A percentile compares a stretch with the other conserved stretches of the same genome.
Evolutionary conservation across 1,140 invertebrate species (phyloP).

Genomic region (Zaprionus ghesquierei): DNA sequence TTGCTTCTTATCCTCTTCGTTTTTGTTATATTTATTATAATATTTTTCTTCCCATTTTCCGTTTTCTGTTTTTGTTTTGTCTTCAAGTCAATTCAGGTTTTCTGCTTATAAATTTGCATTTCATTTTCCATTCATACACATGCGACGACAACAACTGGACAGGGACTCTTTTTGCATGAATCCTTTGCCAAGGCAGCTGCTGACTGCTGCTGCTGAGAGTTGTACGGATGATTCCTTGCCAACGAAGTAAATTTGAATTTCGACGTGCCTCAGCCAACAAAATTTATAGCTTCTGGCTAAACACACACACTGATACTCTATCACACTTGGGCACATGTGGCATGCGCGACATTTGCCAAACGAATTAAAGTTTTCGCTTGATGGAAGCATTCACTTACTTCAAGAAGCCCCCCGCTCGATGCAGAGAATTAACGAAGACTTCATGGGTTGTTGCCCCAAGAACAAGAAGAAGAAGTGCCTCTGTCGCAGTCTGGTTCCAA

Average conservation of each 20-base stretch:
- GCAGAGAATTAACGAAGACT: slow-evolving; percentile 11
- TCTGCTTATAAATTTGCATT: slow-evolving; percentile 58
- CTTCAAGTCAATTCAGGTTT: slow-evolving; percentile 49
- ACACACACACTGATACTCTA: slow-evolving; percentile 3
- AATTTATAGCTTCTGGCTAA: slow-evolving; percentile 57
- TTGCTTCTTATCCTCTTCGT: slow-evolving; percentile 16
- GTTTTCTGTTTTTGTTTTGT: slow-evolving; percentile 7
- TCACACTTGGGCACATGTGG: slow-evolving; percentile 48
- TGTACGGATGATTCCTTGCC: slow-evolving; percentile 30
- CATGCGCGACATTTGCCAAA: slow-evolving; percentile 44
- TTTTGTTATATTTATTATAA: slow-evolving; percentile 48
- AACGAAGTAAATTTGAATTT: slow-evolving; percentile 66
- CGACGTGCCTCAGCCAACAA: slow-evolving; percentile 49
- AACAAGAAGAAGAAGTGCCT: background rate
- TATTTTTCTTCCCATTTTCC: slow-evolving; percentile 12
- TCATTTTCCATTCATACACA: slow-evolving; percentile 3
- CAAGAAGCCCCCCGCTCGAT: slow-evolving; percentile 4
- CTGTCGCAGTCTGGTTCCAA: slow-evolving; percentile 6
- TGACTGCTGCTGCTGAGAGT: no score
- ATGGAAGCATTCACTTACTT: slow-evolving; percentile 43
- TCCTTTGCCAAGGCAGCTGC: slow-evolving; percentile 20
- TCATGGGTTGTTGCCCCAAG: background rate
- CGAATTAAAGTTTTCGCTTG: slow-evolving; percentile 39
- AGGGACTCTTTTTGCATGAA: slow-evolving; percentile 29
- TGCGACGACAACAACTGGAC: slow-evolving; percentile 10